Conservation (phyloP, 2,113 vertebrate species). For the Hippocampus barbouri region DNA sequence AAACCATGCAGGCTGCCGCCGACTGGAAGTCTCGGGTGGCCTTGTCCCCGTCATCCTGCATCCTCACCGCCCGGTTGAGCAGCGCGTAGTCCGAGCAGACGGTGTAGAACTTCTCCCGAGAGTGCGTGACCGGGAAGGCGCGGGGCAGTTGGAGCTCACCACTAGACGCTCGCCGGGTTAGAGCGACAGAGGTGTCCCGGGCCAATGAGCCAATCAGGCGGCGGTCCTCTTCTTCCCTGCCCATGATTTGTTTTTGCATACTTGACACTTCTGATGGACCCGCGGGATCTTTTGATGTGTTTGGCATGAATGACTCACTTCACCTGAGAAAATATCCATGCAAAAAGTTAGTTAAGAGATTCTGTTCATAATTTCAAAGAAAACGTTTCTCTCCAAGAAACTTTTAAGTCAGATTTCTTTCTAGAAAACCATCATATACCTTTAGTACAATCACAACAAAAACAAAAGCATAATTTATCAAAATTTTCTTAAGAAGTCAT, state of each 20-base stretch:
- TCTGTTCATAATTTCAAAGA: background rate
- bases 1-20: conserved; percentile 62
- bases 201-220: conserved; percentile 68
- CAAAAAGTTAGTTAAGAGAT: background rate
- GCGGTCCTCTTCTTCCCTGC: conserved; percentile 58
- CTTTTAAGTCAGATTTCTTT: no score
- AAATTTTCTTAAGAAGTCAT: no score
- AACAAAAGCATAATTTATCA: no score
- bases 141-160: conserved; percentile 85
- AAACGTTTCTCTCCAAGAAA: background rate
- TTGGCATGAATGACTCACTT: conserved; percentile 84
- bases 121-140: conserved; percentile 94
- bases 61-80: conserved; percentile 85
- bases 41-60: conserved; percentile 65
- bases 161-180: conserved; percentile 74
- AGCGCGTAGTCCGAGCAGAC: conserved; percentile 96
- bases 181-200: conserved; percentile 63
- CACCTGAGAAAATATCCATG: background rate
- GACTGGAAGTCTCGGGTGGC: conserved; percentile 52
- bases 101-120: conserved; percentile 93
- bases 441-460: no score
- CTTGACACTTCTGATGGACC: conserved; percentile 66
- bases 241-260: conserved; percentile 64
- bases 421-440: no score
- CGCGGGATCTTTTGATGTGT: conserved; percentile 80